Base-by-base conservation (phyloP, 2,797 vertebrate genomes). In the Epinephelus coioides region DNA sequence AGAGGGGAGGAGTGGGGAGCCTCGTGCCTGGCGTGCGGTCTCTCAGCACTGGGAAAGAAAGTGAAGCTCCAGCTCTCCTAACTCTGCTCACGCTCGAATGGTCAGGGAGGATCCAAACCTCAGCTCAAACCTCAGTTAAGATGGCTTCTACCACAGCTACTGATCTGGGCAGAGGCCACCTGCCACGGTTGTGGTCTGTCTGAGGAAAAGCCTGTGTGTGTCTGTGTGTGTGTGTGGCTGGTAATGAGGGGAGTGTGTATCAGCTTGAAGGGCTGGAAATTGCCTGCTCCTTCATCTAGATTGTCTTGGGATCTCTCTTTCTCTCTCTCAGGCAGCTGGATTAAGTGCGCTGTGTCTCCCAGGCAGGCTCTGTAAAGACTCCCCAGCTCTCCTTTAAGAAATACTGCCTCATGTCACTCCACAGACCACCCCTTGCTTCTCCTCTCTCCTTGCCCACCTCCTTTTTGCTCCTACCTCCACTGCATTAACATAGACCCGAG, bases 1-100 rank as follows among this genome's bases (percentile, higher is more conserved):
- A 88, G 83, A 86, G 78, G 86, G 89, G 86, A 83, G 90, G 87
- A 91, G 91, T 47, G 73, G 83, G 63, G 76, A 88, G 93, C 84
- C 93, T 93, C 91, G 91, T 92, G 94, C 78, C 91, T 92, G 92
- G 87, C 93, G 91, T 94, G 92, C 77, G n/a, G 82, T 90, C 90
- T 81, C 85, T 74, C 79, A 74, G 85, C 83, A 70, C 79, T 67
- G 65, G 73, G 76, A 71, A 87, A 78, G 74, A 89, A 88, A 93
- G 88, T 92, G 86, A 89, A 84, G 88, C 87, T 86, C 74, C 3
- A 13, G 75, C 82, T 90, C 84, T 89, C 76, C 80, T 49, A 87
- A 91, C 81, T 93, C 89, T 82, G 77, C 77, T 84, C 88, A 79
- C 69, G 71, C 85, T 82, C 47, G 14, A 84, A 15, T 44, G 63